Conservation (phyloP, 30 jellyfish, hydroid and myxozoan species). For the Aurelia coerulea region DNA sequence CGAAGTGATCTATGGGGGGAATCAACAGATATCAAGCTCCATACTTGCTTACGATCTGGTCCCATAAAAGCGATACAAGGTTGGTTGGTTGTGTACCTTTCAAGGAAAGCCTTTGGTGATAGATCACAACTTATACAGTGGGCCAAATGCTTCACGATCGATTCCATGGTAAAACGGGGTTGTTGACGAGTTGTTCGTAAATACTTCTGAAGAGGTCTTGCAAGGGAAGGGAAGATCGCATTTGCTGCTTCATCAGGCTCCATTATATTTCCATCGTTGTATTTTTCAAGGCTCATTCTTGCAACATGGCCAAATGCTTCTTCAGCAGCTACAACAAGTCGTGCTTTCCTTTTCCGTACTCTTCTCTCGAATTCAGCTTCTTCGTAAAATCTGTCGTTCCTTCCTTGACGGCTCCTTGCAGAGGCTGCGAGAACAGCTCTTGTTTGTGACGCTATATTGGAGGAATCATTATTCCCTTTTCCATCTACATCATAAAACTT, state of each 20-base stretch:
- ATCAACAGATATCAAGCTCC: constrained; percentile 85
- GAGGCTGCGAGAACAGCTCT: constrained; percentile 97
- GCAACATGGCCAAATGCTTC: constrained; percentile 99
- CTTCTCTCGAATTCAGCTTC: constrained; percentile 95
- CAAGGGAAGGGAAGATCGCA: constrained; percentile 96
- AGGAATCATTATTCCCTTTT: constrained; percentile 72
- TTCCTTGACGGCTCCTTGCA: constrained; percentile 94
- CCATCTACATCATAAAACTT: constrained; percentile 96
- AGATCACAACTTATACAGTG: constrained; percentile 90
- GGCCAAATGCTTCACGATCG: constrained; percentile 93
- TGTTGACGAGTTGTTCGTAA: constrained; percentile 97
- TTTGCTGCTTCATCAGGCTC: constrained; percentile 99
- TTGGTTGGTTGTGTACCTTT: constrained; percentile 82
- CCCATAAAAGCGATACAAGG: constrained; percentile 89
- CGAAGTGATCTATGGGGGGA: constrained; percentile 81
- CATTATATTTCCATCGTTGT: constrained; percentile 89
- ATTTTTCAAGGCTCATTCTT: constrained; percentile 68
- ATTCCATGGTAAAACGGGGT: constrained; percentile 92
- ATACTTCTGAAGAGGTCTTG: constrained; percentile 96
- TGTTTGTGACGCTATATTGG: constrained; percentile 82
- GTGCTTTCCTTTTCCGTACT: constrained; percentile 91
- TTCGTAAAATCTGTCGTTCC: constrained; percentile 97
- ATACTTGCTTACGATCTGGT: constrained; percentile 73
- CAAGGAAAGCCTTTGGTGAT: constrained; percentile 96
- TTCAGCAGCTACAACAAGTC: constrained; percentile 91